phyloP scores from a whole-genome alignment of 1,140 invertebrate genomes.

The Procambarus virginalis region DNA sequence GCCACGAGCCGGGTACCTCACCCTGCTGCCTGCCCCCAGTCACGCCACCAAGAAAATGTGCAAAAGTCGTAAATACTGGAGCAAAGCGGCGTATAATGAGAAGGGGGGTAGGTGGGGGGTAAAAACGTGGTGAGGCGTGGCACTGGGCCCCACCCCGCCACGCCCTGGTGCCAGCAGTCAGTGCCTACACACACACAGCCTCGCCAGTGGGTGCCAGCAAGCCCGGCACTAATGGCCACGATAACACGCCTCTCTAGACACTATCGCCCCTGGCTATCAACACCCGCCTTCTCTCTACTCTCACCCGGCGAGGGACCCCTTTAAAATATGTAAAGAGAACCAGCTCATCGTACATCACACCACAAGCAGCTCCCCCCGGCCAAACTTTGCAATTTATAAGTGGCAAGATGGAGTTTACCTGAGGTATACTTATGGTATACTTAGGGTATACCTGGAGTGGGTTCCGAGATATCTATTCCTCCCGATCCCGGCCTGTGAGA shows the following conservation, averaged over 20 bases:
- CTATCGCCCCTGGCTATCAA: slow-evolving; percentile 22
- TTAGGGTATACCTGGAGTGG: too few relatives aligned
- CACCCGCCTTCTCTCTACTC: not conserved
- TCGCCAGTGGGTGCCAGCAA: not conserved
- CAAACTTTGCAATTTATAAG: not conserved
- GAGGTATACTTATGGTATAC: too few relatives aligned
- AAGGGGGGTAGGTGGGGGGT: not conserved
- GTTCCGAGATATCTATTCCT: too few relatives aligned
- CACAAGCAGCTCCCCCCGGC: not conserved
- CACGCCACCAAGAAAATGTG: not conserved
- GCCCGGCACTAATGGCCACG: slow-evolving; percentile 30
- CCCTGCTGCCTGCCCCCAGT: not conserved
- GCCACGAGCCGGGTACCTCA: not conserved
- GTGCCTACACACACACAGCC: not conserved
- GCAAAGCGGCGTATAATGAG: slow-evolving; percentile 4
- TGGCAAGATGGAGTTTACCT: too few relatives aligned
- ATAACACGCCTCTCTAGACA: slow-evolving; percentile 48
- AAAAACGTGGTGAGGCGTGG: not conserved
- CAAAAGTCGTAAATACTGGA: not conserved
- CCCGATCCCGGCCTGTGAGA: too few relatives aligned
- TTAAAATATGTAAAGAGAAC: not conserved
- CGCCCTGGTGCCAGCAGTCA: slow-evolving; percentile 31
- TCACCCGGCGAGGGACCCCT: not conserved
- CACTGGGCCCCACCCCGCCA: not conserved
- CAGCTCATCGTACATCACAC: not conserved